Evolutionary conservation across 2,797 vertebrate genomes (phyloP), one percentile per base, ranked within the genome.

Genomic region (Bufotes viridis): DNA sequence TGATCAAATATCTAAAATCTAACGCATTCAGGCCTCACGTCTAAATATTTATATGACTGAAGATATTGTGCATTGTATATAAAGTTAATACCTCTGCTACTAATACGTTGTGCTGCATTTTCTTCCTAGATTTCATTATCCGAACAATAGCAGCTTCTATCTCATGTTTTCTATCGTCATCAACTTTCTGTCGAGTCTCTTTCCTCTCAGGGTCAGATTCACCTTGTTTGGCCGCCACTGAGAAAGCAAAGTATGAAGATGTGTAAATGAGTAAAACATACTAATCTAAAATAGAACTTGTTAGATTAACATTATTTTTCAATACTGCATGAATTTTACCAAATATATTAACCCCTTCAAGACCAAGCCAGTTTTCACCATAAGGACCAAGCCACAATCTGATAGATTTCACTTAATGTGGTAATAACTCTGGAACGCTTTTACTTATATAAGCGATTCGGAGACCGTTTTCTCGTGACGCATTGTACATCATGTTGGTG

Each of bases 81-180:
- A 75, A n/a, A 22, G 12, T 22, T 5, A n/a, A n/a, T 92, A 99
- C 98, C 97, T 99, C 98, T 91, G 98, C 97, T 93, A 99, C 98
- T 93, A 99, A 93, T 91, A 99, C 96, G n/a, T 98, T 99, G 95
- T 99, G 98, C 91, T 99, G 98, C 97, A 99, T 98, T 95, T 97
- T 99, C 97, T 99, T 99, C 90, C 98, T 97, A 29, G 97, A 99
- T 94, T 99, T 99, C 98, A 99, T 99, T 94, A 99, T 99, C 92
- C 98, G 96, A 87, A 99, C 98, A 90, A 99, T 99, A 93, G 98
- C 98, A 91, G 98, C 98, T 94, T 99, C 98, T 90, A 99, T 99
- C 95, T 99, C 97, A 84, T 99, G 97, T 92, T 99, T 99, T 93
- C 98, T 95, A 96, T 99, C 98, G 14, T 99, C 98, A 12, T 99